These are phyloP conservation scores for Esox masquinongy DNA, from an alignment of 2,797 vertebrate species.

Conservation along the genomic window DNA sequence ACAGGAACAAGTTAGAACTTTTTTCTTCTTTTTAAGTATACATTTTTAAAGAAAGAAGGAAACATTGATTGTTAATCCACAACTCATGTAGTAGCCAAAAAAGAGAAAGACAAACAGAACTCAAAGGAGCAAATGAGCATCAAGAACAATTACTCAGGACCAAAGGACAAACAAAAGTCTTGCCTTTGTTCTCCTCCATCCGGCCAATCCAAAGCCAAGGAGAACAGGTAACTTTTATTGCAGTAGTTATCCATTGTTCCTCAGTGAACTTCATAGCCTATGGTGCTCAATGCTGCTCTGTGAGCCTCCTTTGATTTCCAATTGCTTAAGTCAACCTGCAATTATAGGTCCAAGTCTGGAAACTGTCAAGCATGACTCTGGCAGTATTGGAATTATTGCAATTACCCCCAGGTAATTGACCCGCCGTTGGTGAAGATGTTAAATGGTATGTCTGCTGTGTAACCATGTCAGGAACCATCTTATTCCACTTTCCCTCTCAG, in stretches of 20 bases:
- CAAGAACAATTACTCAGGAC: no score
- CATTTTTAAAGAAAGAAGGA: no score
- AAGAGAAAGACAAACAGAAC: no score
- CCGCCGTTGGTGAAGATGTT: slow-evolving; percentile 77
- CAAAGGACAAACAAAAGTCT: no score
- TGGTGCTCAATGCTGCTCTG: slow-evolving; percentile 35
- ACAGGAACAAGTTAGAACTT: no score
- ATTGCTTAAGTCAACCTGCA: slow-evolving; percentile 80
- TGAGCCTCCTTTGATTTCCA: slow-evolving; percentile 68
- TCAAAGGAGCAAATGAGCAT: no score
- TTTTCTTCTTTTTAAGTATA: no score
- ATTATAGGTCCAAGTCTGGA: slow-evolving; percentile 80
- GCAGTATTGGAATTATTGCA: slow-evolving; percentile 81
- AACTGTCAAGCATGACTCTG: slow-evolving; percentile 80
- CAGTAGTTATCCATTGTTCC: slow-evolving; percentile 73
- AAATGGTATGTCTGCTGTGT: slow-evolving; percentile 71
- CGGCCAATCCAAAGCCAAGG: no score
- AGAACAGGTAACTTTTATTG: slow-evolving; percentile 77
- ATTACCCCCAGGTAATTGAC: slow-evolving; percentile 84
- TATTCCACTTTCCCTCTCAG: slow-evolving; percentile 53
- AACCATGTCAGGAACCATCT: slow-evolving; percentile 65
- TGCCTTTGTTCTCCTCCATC: slow-evolving; percentile 32
- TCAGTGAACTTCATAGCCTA: slow-evolving; percentile 65
- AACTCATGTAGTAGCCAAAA: no score
- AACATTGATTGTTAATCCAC: no score